phyloP scores from a whole-genome alignment of 2,113 vertebrate species.

The Petaurus breviceps region DNA sequence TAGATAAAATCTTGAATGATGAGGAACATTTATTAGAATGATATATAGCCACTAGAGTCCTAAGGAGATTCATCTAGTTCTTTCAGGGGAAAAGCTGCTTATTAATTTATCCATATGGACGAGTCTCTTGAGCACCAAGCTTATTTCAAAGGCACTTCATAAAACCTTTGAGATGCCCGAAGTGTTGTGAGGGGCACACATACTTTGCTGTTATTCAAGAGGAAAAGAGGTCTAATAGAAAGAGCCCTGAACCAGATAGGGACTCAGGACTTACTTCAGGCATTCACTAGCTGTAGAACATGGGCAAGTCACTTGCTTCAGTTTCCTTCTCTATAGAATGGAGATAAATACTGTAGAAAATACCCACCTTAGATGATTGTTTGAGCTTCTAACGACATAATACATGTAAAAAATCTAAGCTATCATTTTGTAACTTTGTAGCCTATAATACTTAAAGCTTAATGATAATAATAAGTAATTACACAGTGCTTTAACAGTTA shows the following conservation, averaged over 20 bases:
- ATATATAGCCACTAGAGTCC: neutral
- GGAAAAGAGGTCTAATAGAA: neutral
- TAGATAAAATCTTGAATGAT: neutral
- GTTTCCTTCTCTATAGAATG: neutral
- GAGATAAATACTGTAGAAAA: neutral
- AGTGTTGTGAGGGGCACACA: neutral
- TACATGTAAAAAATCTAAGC: neutral
- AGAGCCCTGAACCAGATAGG: neutral
- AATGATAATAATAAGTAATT: neutral
- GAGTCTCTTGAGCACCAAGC: neutral
- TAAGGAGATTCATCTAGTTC: neutral
- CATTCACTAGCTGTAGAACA: neutral
- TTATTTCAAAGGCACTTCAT: neutral
- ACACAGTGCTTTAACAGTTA: neutral
- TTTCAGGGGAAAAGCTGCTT: neutral
- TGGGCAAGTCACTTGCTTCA: neutral
- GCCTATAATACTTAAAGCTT: neutral
- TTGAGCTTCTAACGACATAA: neutral
- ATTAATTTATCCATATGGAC: neutral
- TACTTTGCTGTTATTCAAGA: neutral
- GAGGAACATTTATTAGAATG: neutral
- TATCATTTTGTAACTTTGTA: neutral
- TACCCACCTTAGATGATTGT: neutral
- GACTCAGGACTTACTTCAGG: neutral
- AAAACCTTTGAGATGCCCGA: neutral